Evolutionary conservation across 2,888 invertebrate genomes (phyloP).

Genomic region (Drosophila silvestris): DNA sequence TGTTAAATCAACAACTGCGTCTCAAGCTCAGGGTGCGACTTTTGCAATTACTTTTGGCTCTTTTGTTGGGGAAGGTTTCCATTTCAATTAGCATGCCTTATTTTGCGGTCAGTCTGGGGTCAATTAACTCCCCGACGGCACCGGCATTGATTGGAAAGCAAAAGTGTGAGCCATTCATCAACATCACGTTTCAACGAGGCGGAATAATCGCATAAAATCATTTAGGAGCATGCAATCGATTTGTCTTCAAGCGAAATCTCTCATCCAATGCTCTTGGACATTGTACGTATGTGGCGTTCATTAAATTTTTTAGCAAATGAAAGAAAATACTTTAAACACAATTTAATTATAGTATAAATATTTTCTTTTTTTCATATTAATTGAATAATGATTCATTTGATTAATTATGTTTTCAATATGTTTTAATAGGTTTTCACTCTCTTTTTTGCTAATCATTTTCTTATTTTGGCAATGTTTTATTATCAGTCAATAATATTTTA

Average conservation of each 20-base stretch:
- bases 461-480: conserved; percentile 14
- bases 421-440: conserved; percentile 32
- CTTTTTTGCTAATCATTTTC: conserved; percentile 11
- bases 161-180: conserved; percentile 67
- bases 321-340: conserved; percentile 8
- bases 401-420: conserved; percentile 1
- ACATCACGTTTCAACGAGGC: conserved; percentile 39
- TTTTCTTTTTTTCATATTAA: neutral
- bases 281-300: neutral
- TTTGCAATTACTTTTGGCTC: conserved; percentile 30
- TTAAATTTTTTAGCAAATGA: neutral
- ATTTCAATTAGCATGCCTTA: conserved; percentile 67
- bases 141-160: conserved; percentile 67
- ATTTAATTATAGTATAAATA: conserved; percentile 5
- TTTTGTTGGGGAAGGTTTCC: conserved; percentile 48
- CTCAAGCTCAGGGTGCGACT: conserved; percentile 18
- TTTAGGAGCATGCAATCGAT: conserved; percentile 33
- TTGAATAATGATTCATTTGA: neutral
- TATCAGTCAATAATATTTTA: conserved; percentile 24
- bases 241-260: conserved; percentile 21
- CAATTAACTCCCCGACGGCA: conserved; percentile 58
- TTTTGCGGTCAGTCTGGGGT: conserved; percentile 67
- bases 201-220: conserved; percentile 17
- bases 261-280: neutral
- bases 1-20: conserved; percentile 20